phyloP scores from a whole-genome alignment of 2,888 invertebrate species.

The Cheilosia soror region DNA sequence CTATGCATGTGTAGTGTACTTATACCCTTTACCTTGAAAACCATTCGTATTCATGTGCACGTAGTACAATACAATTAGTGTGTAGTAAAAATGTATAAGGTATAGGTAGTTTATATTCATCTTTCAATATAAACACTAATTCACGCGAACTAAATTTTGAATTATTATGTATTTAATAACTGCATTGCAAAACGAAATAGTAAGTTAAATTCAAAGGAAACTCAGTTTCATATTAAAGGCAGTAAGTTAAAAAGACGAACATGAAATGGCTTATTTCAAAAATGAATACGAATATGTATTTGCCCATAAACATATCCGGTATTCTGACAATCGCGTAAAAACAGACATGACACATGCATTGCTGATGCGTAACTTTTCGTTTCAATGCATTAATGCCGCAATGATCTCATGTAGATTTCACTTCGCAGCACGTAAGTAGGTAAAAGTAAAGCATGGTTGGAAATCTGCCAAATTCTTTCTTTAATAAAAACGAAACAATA shows the following conservation, averaged over 20 bases:
- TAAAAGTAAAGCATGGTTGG: slow-evolving; percentile 46
- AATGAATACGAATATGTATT: no score
- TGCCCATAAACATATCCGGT: not conserved
- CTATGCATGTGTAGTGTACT: slow-evolving; percentile 33
- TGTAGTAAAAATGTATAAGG: not conserved
- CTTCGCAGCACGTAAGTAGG: slow-evolving; percentile 3
- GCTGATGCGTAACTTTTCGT: slow-evolving; percentile 21
- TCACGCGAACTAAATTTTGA: no score
- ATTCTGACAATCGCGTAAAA: not conserved
- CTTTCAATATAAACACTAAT: slow-evolving; percentile 1
- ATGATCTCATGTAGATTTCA: slow-evolving; percentile 57
- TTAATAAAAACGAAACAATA: slow-evolving; percentile 44
- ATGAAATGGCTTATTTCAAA: no score
- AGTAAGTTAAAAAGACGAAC: no score
- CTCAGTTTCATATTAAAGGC: no score
- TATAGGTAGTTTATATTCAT: slow-evolving; percentile 21
- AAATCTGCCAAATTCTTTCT: slow-evolving; percentile 46
- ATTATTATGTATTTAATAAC: no score
- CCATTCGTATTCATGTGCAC: slow-evolving; percentile 22
- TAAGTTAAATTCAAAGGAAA: no score
- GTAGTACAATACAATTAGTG: not conserved
- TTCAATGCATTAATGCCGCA: slow-evolving; percentile 35
- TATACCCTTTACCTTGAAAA: slow-evolving; percentile 50
- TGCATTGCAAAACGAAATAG: no score
- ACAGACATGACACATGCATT: slow-evolving; percentile 20